These are phyloP conservation scores for Listrodromus nycthemerus DNA, from an alignment of 2,888 invertebrate species.

Conservation along the genomic window DNA sequence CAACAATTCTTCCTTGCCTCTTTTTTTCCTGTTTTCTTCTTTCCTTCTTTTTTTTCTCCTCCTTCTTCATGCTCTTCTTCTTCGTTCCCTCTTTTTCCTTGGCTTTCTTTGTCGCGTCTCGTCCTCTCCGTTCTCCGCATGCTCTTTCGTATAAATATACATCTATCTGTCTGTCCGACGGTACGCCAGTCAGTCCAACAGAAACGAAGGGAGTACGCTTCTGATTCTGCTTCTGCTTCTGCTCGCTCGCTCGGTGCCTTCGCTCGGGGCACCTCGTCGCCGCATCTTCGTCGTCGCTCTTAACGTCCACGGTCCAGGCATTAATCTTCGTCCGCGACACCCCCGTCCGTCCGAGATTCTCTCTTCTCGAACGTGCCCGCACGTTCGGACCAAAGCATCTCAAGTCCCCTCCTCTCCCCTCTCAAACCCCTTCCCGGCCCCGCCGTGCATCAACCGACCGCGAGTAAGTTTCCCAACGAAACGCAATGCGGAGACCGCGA, in stretches of 20 bases:
- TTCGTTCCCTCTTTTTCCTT: conserved; percentile 40
- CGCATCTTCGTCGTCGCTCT: conserved; percentile 59
- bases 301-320: conserved; percentile 62
- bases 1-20: conserved; percentile 33
- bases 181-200: conserved; percentile 53
- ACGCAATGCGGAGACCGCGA: conserved; percentile 12
- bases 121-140: background rate
- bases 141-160: conserved; percentile 48
- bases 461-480: conserved; percentile 37
- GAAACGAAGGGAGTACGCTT: conserved; percentile 51
- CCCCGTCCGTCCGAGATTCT: conserved; percentile 53
- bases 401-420: background rate
- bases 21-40: conserved; percentile 13
- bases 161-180: conserved; percentile 63
- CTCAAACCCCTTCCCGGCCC: background rate
- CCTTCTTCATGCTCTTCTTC: conserved; percentile 14
- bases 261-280: conserved; percentile 41
- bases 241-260: conserved; percentile 16
- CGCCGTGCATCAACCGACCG: conserved; percentile 11
- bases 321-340: conserved; percentile 67
- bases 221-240: conserved; percentile 27
- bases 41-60: background rate
- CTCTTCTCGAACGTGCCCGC: conserved; percentile 51
- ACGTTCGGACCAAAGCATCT: conserved; percentile 31
- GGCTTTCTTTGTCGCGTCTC: conserved; percentile 17